Conservation (phyloP, 1,140 invertebrate species). For the Aphidius ervi region DNA sequence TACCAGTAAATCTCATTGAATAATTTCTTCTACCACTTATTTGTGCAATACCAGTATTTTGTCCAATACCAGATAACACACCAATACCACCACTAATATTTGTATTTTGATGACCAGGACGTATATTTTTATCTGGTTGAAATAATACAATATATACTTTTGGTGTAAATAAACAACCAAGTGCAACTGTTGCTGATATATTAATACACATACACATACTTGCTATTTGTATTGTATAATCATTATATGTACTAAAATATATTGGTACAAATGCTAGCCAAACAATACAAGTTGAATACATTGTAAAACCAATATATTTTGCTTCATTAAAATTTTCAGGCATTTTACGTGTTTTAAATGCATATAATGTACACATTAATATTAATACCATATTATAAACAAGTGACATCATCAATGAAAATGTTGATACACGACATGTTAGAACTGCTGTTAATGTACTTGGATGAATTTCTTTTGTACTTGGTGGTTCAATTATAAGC, state of each 20-base stretch:
- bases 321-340: conserved; percentile 73
- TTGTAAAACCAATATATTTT: conserved; percentile 69
- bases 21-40: conserved; percentile 35
- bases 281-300: conserved; percentile 74
- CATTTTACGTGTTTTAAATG: conserved; percentile 70
- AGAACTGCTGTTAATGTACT: conserved; percentile 60
- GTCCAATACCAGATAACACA: conserved; percentile 2
- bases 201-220: conserved; percentile 76
- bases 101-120: conserved; percentile 52
- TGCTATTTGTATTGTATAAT: conserved; percentile 68
- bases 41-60: conserved; percentile 24
- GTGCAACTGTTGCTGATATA: conserved; percentile 71
- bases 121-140: conserved; percentile 73
- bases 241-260: conserved; percentile 65
- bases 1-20: conserved; percentile 49
- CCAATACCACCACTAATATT: conserved; percentile 33
- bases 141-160: conserved; percentile 75
- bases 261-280: conserved; percentile 72
- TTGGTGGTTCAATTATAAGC: conserved; percentile 64
- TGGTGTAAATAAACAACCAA: conserved; percentile 73
- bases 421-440: conserved; percentile 67
- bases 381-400: conserved; percentile 73
- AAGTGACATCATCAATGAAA: conserved; percentile 69
- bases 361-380: conserved; percentile 68
- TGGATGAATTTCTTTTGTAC: conserved; percentile 58